Evolutionary conservation across 1,140 invertebrate species (phyloP).

Genomic region (Ditylenchus dipsaci): DNA sequence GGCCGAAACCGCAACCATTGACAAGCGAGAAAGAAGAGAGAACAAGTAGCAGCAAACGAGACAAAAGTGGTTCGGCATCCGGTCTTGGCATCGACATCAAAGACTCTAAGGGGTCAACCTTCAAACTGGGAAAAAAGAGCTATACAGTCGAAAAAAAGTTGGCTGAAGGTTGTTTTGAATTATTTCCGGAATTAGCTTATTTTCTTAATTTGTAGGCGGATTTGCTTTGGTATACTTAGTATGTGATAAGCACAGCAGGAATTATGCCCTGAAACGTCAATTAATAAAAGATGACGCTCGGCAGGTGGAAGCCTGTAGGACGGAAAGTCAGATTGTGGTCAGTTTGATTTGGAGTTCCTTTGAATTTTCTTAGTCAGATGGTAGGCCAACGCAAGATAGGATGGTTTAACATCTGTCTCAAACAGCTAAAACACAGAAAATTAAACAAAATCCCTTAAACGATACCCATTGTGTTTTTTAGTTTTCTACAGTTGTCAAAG

Average conservation of each 20-base stretch:
- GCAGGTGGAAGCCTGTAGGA: conserved; percentile 54
- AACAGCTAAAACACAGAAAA: too few relatives aligned
- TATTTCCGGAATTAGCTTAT: conserved; percentile 5
- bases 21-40: conserved; percentile 45
- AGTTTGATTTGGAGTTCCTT: conserved; percentile 7
- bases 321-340: conserved; percentile 54
- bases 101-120: conserved; percentile 45
- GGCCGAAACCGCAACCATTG: conserved; percentile 48
- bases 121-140: conserved; percentile 50
- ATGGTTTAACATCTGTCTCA: too few relatives aligned
- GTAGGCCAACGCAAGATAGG: too few relatives aligned
- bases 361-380: too few relatives aligned
- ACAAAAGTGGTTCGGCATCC: conserved; percentile 15
- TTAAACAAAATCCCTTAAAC: too few relatives aligned
- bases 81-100: conserved; percentile 20
- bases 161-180: conserved; percentile 48
- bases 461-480: too few relatives aligned
- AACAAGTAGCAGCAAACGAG: conserved; percentile 18
- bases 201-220: conserved; percentile 40
- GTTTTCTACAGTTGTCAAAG: too few relatives aligned
- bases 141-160: conserved; percentile 54
- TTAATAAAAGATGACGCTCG: conserved; percentile 53
- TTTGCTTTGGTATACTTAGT: conserved; percentile 57
- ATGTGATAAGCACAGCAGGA: conserved; percentile 50
- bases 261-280: conserved; percentile 55